These are phyloP conservation scores for Corythoichthys intestinalis DNA, from an alignment of 2,113 vertebrate species.

Conservation along the genomic window DNA sequence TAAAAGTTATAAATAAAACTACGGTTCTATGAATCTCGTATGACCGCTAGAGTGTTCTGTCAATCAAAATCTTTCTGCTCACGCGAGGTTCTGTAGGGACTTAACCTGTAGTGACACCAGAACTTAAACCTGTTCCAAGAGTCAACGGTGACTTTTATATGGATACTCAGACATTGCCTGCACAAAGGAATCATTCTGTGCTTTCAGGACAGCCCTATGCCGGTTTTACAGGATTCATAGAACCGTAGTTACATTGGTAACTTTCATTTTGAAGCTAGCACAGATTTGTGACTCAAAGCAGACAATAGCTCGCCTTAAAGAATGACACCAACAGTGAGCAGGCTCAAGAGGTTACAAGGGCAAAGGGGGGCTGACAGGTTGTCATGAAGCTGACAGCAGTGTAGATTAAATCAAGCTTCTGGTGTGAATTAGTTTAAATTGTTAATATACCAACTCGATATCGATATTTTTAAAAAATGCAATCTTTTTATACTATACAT, in stretches of 20 bases:
- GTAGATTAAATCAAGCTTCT: neutral
- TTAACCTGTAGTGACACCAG: too few relatives aligned
- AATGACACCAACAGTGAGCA: constrained; percentile 38
- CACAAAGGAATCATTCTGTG: too few relatives aligned
- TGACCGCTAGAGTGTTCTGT: neutral
- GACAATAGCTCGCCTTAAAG: constrained; percentile 32
- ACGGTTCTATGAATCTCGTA: neutral
- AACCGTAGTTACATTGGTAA: neutral
- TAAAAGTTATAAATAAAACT: neutral
- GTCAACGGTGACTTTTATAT: too few relatives aligned
- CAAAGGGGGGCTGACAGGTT: constrained; percentile 30
- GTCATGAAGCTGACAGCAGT: constrained; percentile 15
- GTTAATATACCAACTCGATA: neutral
- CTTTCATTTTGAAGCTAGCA: neutral
- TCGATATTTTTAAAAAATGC: too few relatives aligned
- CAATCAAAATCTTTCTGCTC: neutral
- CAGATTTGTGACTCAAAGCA: constrained; percentile 27
- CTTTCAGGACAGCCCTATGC: neutral
- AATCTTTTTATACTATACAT: too few relatives aligned
- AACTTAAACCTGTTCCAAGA: too few relatives aligned
- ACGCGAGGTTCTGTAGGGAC: neutral
- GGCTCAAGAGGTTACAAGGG: constrained; percentile 30
- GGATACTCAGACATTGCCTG: too few relatives aligned
- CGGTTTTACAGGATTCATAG: neutral
- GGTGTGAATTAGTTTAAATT: neutral